These are phyloP conservation scores for Ridgeia piscesae DNA, from an alignment of 1,140 invertebrate species.

Conservation along the genomic window DNA sequence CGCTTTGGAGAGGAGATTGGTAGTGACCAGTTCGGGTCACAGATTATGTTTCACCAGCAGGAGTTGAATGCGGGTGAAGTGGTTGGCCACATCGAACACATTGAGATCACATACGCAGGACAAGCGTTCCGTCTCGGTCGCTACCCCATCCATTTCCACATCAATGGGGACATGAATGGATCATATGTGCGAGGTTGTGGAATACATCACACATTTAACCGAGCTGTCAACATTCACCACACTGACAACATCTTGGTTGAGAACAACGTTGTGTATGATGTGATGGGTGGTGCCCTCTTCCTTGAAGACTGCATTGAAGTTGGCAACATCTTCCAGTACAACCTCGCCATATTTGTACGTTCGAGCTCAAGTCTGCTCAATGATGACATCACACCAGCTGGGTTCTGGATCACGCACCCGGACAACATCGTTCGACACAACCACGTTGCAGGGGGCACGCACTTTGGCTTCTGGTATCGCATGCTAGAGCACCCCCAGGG, in stretches of 20 bases:
- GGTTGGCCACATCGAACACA: constrained; percentile 27
- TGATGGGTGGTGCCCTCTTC: constrained; percentile 45
- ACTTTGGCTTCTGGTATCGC: constrained; percentile 54
- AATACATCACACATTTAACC: constrained; percentile 41
- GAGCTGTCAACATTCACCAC: constrained; percentile 42
- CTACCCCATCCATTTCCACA: constrained; percentile 47
- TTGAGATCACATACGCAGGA: constrained; percentile 35
- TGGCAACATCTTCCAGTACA: constrained; percentile 37
- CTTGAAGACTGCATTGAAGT: constrained; percentile 44
- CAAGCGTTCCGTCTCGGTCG: constrained; percentile 46
- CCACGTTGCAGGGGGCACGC: constrained; percentile 49
- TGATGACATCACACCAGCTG: constrained; percentile 46
- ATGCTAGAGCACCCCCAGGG: constrained; percentile 50
- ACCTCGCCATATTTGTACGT: constrained; percentile 37
- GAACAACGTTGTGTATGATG: constrained; percentile 39
- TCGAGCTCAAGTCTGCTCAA: constrained; percentile 41
- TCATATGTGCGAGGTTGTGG: constrained; percentile 41
- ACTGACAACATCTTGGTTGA: constrained; percentile 35
- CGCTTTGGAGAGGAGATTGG: constrained; percentile 53
- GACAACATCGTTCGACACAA: constrained; percentile 51
- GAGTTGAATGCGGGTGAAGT: constrained; percentile 18
- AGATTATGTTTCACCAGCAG: constrained; percentile 44
- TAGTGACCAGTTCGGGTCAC: constrained; percentile 50
- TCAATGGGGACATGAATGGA: constrained; percentile 33
- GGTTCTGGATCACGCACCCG: constrained; percentile 45